Percentiles rank a stretch among this genome's conserved stretches.
Conservation (phyloP, 2,888 invertebrate species). For the Macrophya annulata region DNA sequence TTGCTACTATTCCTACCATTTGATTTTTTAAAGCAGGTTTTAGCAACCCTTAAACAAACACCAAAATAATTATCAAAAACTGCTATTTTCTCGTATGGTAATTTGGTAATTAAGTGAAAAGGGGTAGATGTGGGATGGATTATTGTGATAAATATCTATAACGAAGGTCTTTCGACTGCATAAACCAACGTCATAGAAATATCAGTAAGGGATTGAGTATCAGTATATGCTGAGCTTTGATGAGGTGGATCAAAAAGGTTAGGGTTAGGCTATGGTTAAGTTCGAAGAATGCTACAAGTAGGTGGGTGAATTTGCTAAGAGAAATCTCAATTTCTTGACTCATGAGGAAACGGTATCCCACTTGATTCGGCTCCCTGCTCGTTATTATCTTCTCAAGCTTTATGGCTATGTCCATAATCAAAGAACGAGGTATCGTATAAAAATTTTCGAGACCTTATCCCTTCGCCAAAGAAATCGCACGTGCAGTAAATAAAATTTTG, state of each 20-base stretch:
- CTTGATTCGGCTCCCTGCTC: conserved; percentile 18
- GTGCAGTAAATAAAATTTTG: neutral
- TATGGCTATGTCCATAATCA: neutral
- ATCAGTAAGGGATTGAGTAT: conserved; percentile 13
- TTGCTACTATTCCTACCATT: neutral
- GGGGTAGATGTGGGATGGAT: neutral
- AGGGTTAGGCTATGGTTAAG: conserved; percentile 4
- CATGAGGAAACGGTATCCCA: conserved; percentile 26
- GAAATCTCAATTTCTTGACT: conserved; percentile 48
- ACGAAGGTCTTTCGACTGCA: neutral
- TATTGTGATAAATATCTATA: neutral
- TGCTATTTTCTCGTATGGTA: neutral
- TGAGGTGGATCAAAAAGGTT: conserved; percentile 28
- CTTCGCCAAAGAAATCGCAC: neutral
- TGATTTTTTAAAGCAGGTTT: neutral
- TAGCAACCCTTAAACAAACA: neutral
- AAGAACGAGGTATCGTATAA: conserved; percentile 1
- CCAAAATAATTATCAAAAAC: no score
- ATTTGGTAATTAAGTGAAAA: neutral
- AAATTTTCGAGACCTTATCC: neutral
- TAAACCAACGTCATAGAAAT: conserved; percentile 13
- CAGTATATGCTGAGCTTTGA: conserved; percentile 37
- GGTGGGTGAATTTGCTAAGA: conserved; percentile 21
- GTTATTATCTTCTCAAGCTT: conserved; percentile 37
- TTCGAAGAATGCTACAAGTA: conserved; percentile 47